Percentiles rank a stretch among this genome's conserved stretches.
Conservation (phyloP, 1,140 invertebrate species). For the Aphelinus certus region DNA sequence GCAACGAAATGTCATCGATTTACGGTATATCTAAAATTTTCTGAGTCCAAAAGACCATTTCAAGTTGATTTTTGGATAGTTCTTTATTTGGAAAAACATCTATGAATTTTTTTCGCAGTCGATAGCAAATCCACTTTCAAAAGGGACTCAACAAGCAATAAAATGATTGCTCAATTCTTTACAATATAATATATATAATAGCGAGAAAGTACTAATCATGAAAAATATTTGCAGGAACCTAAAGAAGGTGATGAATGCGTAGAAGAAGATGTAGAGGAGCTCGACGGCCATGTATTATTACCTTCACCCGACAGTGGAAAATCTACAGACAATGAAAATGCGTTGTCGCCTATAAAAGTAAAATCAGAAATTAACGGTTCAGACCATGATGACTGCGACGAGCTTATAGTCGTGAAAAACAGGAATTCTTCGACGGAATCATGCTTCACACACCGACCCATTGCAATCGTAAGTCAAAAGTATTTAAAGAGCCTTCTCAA, state of each 20-base stretch:
- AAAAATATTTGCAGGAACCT: conserved; percentile 39
- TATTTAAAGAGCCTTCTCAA: too few relatives aligned
- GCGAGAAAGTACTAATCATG: too few relatives aligned
- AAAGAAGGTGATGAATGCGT: conserved; percentile 55
- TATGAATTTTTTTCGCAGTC: conserved; percentile 27
- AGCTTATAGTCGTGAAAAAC: conserved; percentile 45
- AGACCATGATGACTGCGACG: conserved; percentile 58
- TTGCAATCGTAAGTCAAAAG: conserved; percentile 19
- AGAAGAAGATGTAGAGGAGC: conserved; percentile 54
- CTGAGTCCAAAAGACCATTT: too few relatives aligned
- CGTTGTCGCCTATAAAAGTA: conserved; percentile 60
- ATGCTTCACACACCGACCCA: conserved; percentile 7
- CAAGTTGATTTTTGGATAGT: too few relatives aligned
- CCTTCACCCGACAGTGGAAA: conserved; percentile 61
- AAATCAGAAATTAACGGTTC: conserved; percentile 56
- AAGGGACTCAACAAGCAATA: too few relatives aligned
- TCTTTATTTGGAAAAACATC: too few relatives aligned
- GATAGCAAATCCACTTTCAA: conserved; percentile 5
- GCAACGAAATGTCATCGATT: too few relatives aligned
- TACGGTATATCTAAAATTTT: too few relatives aligned
- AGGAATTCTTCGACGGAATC: background rate
- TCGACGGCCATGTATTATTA: conserved; percentile 56
- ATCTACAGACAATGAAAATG: conserved; percentile 62
- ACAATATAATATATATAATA: too few relatives aligned
- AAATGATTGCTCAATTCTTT: too few relatives aligned